A percentile compares a stretch with the other conserved stretches of the same genome.
Conservation (phyloP, 2,888 invertebrate species). For the Caenorhabditis doughertyi region DNA sequence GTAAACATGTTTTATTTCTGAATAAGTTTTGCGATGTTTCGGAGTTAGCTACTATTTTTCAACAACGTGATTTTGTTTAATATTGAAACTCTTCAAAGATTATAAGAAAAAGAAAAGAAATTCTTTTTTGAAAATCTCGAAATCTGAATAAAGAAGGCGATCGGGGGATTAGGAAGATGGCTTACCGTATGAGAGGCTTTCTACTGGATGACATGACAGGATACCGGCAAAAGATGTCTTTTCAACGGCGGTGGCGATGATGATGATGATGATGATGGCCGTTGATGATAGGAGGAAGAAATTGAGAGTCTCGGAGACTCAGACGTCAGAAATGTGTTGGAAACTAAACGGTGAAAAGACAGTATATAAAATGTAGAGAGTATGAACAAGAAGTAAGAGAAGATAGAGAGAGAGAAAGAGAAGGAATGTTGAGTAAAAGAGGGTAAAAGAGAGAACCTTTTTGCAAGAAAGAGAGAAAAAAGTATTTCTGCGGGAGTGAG, state of each 20-base stretch:
- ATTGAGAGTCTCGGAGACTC: slow-evolving; percentile 42
- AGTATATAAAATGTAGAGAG: slow-evolving; percentile 14
- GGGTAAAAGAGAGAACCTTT: neutral
- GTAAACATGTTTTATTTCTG: no score
- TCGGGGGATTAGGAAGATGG: no score
- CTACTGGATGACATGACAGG: slow-evolving; percentile 61
- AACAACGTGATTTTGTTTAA: no score
- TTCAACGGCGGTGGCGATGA: slow-evolving; percentile 25
- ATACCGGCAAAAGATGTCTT: slow-evolving; percentile 38
- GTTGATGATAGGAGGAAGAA: slow-evolving; percentile 50
- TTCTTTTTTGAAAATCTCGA: no score
- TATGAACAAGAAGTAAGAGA: slow-evolving; percentile 12
- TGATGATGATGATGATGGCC: slow-evolving; percentile 59
- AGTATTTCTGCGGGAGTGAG: slow-evolving; percentile 23
- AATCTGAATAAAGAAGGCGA: no score
- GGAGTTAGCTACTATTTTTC: no score
- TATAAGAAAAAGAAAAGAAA: no score
- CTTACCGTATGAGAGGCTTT: slow-evolving; percentile 64
- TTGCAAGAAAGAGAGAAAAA: slow-evolving; percentile 9
- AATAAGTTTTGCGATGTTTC: no score
- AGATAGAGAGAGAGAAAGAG: slow-evolving; percentile 14
- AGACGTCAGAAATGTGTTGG: slow-evolving; percentile 54
- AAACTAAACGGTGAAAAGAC: slow-evolving; percentile 25
- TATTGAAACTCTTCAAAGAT: no score
- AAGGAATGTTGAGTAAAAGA: slow-evolving; percentile 15